Conservation (phyloP, 2,888 invertebrate genomes). For the Silvanus unidentatus region DNA sequence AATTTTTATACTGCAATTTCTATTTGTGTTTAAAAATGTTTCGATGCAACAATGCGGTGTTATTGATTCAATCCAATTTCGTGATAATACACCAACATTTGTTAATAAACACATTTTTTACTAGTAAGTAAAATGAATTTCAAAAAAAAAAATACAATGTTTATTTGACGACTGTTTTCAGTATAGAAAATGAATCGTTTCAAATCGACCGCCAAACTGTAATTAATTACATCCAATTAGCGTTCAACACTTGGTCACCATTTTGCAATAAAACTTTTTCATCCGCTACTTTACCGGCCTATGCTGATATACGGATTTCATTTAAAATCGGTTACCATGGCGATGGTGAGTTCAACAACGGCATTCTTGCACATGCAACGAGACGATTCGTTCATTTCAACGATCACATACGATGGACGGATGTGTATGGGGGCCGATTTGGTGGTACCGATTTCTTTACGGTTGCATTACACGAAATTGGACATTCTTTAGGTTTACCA, state of each 20-base stretch:
- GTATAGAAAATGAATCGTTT: constrained; percentile 64
- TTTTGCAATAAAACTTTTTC: constrained; percentile 58
- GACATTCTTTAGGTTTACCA: constrained; percentile 68
- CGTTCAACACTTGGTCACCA: constrained; percentile 63
- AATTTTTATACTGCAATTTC: too few relatives aligned
- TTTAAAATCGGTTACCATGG: constrained; percentile 67
- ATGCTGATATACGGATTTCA: constrained; percentile 68
- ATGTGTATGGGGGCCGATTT: constrained; percentile 7
- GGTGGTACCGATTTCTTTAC: constrained; percentile 59
- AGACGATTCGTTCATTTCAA: constrained; percentile 76
- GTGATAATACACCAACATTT: too few relatives aligned
- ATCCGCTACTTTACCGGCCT: constrained; percentile 46
- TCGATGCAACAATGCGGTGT: too few relatives aligned
- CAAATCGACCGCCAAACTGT: constrained; percentile 54
- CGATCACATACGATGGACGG: constrained; percentile 69
- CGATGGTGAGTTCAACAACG: constrained; percentile 75
- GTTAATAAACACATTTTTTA: not conserved
- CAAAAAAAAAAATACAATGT: too few relatives aligned
- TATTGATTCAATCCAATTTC: too few relatives aligned
- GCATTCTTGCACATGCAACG: constrained; percentile 73
- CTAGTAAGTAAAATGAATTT: too few relatives aligned
- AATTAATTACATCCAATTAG: constrained; percentile 53
- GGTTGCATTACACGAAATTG: constrained; percentile 71
- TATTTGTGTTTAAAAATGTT: too few relatives aligned
- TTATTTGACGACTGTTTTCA: too few relatives aligned